Conservation (phyloP, 2,113 vertebrate genomes). For the Ancistrus triradiatus region DNA sequence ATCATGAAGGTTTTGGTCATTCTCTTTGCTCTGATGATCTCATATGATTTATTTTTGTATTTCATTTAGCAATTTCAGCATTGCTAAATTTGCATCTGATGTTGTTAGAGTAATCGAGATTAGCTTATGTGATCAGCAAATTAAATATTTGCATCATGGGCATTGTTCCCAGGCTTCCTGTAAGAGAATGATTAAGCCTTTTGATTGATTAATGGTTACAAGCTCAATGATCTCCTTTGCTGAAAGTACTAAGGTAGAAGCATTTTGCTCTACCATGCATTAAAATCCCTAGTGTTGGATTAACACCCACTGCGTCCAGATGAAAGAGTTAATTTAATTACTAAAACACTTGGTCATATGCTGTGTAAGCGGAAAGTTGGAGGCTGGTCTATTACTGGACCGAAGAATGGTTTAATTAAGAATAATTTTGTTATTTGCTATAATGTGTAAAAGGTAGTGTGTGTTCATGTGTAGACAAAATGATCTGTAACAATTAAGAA, state of each 20-base stretch:
- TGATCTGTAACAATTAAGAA: too few species aligned
- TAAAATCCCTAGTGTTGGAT: not conserved
- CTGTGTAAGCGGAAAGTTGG: not conserved
- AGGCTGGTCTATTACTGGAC: not conserved
- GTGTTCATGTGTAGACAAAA: not conserved
- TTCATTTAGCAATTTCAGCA: too few species aligned
- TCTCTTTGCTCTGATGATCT: too few species aligned
- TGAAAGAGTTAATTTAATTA: not conserved
- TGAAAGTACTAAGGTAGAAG: conserved; percentile 50
- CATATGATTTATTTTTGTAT: not conserved
- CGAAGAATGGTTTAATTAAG: not conserved
- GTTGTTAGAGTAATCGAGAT: not conserved
- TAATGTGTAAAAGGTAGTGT: conserved; percentile 32
- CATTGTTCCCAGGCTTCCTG: not conserved
- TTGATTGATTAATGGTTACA: conserved; percentile 64
- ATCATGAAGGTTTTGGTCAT: too few species aligned
- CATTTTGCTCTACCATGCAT: not conserved
- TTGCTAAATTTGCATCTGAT: too few species aligned
- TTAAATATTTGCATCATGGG: conserved; percentile 8
- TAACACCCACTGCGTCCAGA: not conserved
- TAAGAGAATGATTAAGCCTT: conserved; percentile 52
- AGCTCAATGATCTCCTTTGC: conserved; percentile 56
- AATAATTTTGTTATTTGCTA: not conserved
- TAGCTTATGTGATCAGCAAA: not conserved
- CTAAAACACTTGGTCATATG: not conserved